A percentile compares a stretch with the other conserved stretches of the same genome.
phyloP scores from a whole-genome alignment of 2,113 vertebrate genomes.

The Poeciliopsis retropinna region DNA sequence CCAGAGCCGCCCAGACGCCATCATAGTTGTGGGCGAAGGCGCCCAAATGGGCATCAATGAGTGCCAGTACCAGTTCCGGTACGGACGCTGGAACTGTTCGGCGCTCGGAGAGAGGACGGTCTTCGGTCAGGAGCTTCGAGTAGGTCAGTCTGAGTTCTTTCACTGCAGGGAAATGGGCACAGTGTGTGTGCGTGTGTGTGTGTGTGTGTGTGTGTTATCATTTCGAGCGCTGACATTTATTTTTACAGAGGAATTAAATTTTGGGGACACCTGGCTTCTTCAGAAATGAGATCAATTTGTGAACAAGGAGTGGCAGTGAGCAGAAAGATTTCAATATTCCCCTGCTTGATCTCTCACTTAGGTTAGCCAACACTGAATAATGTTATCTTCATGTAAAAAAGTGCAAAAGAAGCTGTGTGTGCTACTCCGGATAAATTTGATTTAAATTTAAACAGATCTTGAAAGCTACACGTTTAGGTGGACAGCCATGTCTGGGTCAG shows the following conservation, averaged over 20 bases:
- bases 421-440: too few species aligned
- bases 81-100: constrained; percentile 98
- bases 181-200: not conserved
- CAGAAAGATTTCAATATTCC: not conserved
- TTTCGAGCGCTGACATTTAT: not conserved
- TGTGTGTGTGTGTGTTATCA: not conserved
- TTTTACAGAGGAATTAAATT: not conserved
- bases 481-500: too few species aligned
- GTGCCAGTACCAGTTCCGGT: constrained; percentile 98
- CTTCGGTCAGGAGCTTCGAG: constrained; percentile 99
- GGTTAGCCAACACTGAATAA: too few species aligned
- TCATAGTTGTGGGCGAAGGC: constrained; percentile 98
- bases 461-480: too few species aligned
- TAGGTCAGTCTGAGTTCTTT: constrained; percentile 90
- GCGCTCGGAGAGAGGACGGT: constrained; percentile 96
- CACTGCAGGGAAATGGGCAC: constrained; percentile 4
- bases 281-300: not conserved
- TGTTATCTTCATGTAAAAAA: too few species aligned
- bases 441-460: too few species aligned
- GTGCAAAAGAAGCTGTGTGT: too few species aligned
- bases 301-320: not conserved
- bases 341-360: not conserved
- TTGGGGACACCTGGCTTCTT: not conserved
- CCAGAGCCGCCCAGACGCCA: constrained; percentile 99
- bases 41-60: constrained; percentile 99